Evolutionary conservation across 2,113 vertebrate genomes (phyloP).

Genomic region (Callipepla californica): DNA sequence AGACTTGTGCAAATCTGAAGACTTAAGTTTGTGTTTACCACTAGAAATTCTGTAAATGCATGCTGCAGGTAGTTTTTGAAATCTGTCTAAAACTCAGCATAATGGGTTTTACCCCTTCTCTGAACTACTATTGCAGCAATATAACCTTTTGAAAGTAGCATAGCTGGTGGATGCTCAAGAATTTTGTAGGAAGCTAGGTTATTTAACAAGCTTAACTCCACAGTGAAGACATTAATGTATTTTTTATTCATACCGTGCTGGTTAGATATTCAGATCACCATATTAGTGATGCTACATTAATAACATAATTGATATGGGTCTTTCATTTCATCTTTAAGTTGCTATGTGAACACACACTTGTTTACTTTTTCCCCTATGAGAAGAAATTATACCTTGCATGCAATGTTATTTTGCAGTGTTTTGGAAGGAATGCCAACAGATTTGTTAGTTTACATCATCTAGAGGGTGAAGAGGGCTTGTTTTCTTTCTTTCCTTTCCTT

Average conservation of each 20-base stretch:
- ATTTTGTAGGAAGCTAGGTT: neutral
- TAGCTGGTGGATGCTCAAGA: neutral
- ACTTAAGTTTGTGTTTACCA: neutral
- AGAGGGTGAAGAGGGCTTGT: neutral
- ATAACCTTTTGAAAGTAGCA: neutral
- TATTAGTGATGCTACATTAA: neutral
- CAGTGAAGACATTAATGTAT: neutral
- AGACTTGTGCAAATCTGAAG: neutral
- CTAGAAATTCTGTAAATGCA: rapidly evolving
- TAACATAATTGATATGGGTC: neutral
- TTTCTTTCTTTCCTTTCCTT: neutral
- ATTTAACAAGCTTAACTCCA: neutral
- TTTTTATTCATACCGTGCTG: neutral
- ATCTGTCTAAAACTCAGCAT: neutral
- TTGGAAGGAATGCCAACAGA: neutral
- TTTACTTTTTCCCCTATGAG: neutral
- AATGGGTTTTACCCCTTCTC: neutral
- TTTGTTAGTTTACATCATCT: neutral
- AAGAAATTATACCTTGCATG: neutral
- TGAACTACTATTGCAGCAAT: neutral
- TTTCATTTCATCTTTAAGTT: neutral
- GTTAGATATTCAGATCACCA: neutral
- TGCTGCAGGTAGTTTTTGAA: neutral
- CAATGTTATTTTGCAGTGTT: neutral
- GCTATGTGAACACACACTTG: neutral